A percentile compares a stretch with the other conserved stretches of the same genome.
phyloP scores from a whole-genome alignment of 2,113 vertebrate genomes.

The Madoqua kirkii region DNA sequence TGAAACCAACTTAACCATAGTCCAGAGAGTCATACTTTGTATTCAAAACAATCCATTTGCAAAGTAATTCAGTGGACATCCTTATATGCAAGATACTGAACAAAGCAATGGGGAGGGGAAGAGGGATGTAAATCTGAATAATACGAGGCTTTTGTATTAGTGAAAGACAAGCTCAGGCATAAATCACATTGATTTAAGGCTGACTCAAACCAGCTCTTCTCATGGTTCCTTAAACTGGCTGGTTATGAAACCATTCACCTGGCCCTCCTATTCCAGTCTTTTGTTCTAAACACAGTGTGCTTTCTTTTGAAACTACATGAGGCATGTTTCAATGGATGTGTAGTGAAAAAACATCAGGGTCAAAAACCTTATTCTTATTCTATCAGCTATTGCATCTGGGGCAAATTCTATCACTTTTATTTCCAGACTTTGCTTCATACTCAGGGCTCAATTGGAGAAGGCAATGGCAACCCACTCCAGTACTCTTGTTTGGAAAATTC shows the following conservation, averaged over 20 bases:
- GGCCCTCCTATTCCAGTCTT: background rate
- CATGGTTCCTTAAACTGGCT: background rate
- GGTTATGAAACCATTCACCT: background rate
- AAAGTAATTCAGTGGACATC: background rate
- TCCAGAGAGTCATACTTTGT: background rate
- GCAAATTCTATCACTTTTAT: background rate
- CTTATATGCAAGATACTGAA: background rate
- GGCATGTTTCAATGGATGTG: background rate
- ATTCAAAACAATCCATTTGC: background rate
- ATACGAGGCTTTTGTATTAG: background rate
- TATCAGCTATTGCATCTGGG: background rate
- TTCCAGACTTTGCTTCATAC: background rate
- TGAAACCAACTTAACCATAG: background rate
- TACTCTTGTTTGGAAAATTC: no score
- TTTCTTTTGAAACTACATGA: background rate
- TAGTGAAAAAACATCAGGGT: background rate
- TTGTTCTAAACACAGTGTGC: background rate
- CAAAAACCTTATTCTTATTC: background rate
- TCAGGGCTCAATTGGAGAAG: background rate
- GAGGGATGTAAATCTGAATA: background rate
- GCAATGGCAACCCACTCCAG: no score
- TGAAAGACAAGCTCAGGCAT: background rate
- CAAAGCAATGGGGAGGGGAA: background rate
- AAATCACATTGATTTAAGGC: constrained; percentile 12
- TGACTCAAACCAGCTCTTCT: background rate